Conservation (phyloP, 2,113 vertebrate genomes). For the Xenotilapia longispinis region DNA sequence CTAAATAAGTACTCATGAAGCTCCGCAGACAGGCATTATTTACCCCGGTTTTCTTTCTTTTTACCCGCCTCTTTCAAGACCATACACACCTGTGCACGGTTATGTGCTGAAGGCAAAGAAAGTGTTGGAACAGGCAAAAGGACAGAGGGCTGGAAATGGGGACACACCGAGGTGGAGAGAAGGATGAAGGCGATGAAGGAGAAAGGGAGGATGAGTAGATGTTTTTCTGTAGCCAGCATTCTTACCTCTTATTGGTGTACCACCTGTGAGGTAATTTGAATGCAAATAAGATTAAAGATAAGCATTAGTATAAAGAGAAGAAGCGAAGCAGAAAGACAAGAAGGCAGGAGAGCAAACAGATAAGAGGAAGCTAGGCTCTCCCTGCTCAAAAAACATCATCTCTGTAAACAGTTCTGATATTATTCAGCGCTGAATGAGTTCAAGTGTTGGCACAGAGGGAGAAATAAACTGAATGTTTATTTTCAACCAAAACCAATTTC, state of each 20-base stretch:
- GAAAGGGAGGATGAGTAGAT: constrained; percentile 51
- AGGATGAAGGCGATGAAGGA: constrained; percentile 3
- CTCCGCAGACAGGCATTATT: not conserved
- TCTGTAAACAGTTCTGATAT: not conserved
- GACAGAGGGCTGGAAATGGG: constrained; percentile 74
- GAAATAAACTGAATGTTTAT: not conserved
- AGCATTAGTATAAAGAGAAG: constrained; percentile 83
- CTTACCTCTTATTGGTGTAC: constrained; percentile 99
- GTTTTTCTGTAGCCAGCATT: constrained; percentile 84
- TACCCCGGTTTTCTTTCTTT: not conserved
- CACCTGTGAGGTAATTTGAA: constrained; percentile 99
- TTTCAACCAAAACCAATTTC: not conserved
- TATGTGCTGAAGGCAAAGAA: constrained; percentile 37
- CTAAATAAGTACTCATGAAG: not conserved
- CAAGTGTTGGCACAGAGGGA: not conserved
- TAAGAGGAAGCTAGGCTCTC: not conserved
- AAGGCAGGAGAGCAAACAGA: constrained; percentile 3
- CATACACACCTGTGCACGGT: constrained; percentile 24
- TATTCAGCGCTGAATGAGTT: not conserved
- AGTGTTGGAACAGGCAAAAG: constrained; percentile 53
- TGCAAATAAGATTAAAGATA: constrained; percentile 99
- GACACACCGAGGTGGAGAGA: constrained; percentile 45
- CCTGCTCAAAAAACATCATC: not conserved
- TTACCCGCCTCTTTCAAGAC: not conserved
- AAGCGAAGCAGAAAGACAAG: constrained; percentile 61